Evolutionary conservation across 2,797 vertebrate genomes (phyloP), one percentile per base, ranked within the genome.

Genomic region (Ctenopoma multispine): DNA sequence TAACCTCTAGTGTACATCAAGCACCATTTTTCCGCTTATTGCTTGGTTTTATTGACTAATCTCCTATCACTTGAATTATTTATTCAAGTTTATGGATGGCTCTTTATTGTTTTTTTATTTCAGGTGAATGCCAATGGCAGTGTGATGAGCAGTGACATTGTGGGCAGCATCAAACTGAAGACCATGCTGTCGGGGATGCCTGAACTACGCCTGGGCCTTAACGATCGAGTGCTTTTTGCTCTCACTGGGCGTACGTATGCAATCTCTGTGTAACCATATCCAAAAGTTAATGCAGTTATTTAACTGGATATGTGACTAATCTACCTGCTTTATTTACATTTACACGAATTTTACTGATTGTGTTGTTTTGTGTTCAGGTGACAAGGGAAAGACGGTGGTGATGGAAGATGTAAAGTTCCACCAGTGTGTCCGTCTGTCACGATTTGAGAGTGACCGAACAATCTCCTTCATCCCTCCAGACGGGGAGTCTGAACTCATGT

Each of bases 341-440:
- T 27, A 24, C 27, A 68, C 62, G 1, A 15, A 49, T 17, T 1
- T 23, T 17, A 36, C n/a, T 34, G n/a, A n/a, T 38, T 58, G 12
- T 53, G 7, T 15, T 58, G 13, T 63, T 58, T 23, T 81, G 17
- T 54, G 58, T 63, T 40, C 82, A 97, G 97, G 97, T 47, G 96
- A 96, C 77, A 97, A 95, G 64, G 97, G 96, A 74, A 97, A 97
- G 69, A 96, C 96, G 0, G 97, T 98, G 80, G 84, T 95, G 59
- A 95, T 98, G 92, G 97, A 98, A 81, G 97, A 98, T 0, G 97
- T 98, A 4, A 98, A 97, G 81, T 98, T 98, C 82, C 97, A 98
- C 86, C 97, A 98, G 90, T 98, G 97, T 0, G 97, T 98, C 12
- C 94, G 97, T 0, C 95, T 98, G 0, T 97, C 97, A 0, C 96